Evolutionary conservation across 2,888 invertebrate species (phyloP).

Genomic region (Drosophila neoperkinsi): DNA sequence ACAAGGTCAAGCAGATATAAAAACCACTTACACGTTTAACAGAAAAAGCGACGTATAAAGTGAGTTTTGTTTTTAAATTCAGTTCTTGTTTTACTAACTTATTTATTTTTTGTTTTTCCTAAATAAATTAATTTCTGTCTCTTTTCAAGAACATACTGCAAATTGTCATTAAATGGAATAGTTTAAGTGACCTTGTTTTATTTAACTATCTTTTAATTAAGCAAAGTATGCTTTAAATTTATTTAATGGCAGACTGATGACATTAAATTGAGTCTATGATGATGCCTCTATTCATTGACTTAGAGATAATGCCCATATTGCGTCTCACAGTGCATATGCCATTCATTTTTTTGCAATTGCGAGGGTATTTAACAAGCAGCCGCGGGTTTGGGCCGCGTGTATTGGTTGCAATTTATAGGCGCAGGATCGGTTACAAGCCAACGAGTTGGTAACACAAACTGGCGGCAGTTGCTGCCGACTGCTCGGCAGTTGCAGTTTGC

Average conservation of each 20-base stretch:
- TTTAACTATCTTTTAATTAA: neutral
- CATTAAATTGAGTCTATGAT: neutral
- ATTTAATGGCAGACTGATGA: neutral
- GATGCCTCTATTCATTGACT: neutral
- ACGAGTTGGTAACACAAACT: slow-evolving; percentile 77
- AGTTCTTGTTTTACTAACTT: neutral
- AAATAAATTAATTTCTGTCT: neutral
- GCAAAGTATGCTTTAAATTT: neutral
- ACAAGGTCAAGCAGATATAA: neutral
- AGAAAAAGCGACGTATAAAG: neutral
- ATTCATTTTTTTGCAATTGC: slow-evolving; percentile 1
- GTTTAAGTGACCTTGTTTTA: neutral
- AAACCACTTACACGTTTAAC: neutral
- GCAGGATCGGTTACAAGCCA: slow-evolving; percentile 78
- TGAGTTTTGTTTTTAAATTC: neutral
- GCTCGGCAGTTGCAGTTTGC: slow-evolving; percentile 43
- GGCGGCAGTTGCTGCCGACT: slow-evolving; percentile 65
- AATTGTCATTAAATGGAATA: neutral
- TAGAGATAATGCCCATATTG: slow-evolving; percentile 2
- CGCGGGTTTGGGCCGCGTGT: slow-evolving; percentile 68
- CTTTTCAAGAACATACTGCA: neutral
- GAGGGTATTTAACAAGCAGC: slow-evolving; percentile 71
- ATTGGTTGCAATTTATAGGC: slow-evolving; percentile 79
- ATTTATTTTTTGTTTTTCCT: neutral
- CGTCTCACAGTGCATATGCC: slow-evolving; percentile 30